Evolutionary conservation across 2,113 vertebrate genomes (phyloP).

Genomic region (Dasyornis broadbenti): DNA sequence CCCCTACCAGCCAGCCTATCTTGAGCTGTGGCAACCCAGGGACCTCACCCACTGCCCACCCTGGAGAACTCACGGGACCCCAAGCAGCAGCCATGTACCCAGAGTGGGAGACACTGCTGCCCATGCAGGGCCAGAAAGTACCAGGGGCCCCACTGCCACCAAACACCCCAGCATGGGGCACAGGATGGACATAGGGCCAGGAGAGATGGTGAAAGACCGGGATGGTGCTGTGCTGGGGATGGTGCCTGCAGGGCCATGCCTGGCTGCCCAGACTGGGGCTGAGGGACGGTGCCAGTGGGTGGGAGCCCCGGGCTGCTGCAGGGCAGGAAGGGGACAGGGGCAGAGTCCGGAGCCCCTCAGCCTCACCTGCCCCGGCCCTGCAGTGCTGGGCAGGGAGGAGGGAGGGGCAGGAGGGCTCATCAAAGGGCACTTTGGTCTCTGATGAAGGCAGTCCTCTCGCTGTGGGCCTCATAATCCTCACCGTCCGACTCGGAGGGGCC

Average conservation of each 20-base stretch:
- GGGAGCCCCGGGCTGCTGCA: background rate
- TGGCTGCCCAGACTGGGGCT: background rate
- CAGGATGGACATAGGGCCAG: background rate
- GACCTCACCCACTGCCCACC: background rate
- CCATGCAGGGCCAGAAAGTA: background rate
- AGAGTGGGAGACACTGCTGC: background rate
- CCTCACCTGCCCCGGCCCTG: background rate
- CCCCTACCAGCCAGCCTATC: background rate
- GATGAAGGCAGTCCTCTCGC: constrained; percentile 97
- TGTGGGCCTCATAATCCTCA: constrained; percentile 85
- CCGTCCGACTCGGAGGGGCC: constrained; percentile 85
- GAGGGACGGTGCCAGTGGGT: background rate
- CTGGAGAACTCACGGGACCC: background rate
- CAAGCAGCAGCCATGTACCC: background rate
- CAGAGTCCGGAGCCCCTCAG: constrained; percentile 39
- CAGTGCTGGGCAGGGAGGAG: background rate
- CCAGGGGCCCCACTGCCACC: background rate
- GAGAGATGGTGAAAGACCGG: background rate
- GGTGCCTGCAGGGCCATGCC: background rate
- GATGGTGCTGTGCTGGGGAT: background rate
- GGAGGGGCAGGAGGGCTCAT: constrained; percentile 65
- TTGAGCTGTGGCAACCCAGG: background rate
- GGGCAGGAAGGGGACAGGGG: background rate
- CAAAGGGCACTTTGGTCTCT: constrained; percentile 99
- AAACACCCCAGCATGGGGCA: fast-evolving